Base-by-base conservation (phyloP, 2,113 vertebrate species). In the Ochotona princeps region DNA sequence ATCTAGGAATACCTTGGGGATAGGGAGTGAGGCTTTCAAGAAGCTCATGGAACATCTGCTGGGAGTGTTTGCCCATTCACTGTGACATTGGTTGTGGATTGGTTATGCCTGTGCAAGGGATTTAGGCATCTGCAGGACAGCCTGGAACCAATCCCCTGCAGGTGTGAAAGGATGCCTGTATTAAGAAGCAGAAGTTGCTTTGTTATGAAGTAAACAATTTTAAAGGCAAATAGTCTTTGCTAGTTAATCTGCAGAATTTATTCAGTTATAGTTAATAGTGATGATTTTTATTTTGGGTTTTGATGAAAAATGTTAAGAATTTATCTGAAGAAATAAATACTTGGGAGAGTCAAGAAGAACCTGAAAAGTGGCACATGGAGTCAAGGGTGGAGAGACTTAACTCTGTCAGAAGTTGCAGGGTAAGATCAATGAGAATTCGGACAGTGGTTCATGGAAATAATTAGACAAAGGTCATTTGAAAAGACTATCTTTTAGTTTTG, bases 281-380 rank as follows among this genome's bases (percentile, higher is more conserved):
- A 25, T 78, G 12, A 51, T 8, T 57, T 78, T 78, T 30, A 38
- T 81, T 92, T 92, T 66, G 78, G 21, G 72, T 78, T 94, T 94
- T 83, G 12, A 54, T 79, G 6, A 66, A 89, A 79, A 67, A 2
- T 78, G 38, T 93, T 87, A 4, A 47, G 67, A 85, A 74, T 28
- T 65, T 49, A 75, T 54, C 28, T 70, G 49, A 57, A 69, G 35
- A 21, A 73, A 44, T 74, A 80, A 76, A 61, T 80, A 90, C 5
- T 44, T n/a, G 21, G 61, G 65, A 79, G 66, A 78, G 4, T 54
- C 70, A 81, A 87, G 51, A 67, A 57, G 38, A 86, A 83, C 32
- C 74, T 18, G 32, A 83, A 95, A 63, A 69, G 83, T n/a, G 74
- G 20, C 25, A 51, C 54, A 78, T 13, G 57, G 26, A 9, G 2